Percentiles rank a stretch among this genome's conserved stretches.
These are phyloP conservation scores for Neoascia interrupta DNA, from an alignment of 2,888 invertebrate species.

Conservation along the genomic window DNA sequence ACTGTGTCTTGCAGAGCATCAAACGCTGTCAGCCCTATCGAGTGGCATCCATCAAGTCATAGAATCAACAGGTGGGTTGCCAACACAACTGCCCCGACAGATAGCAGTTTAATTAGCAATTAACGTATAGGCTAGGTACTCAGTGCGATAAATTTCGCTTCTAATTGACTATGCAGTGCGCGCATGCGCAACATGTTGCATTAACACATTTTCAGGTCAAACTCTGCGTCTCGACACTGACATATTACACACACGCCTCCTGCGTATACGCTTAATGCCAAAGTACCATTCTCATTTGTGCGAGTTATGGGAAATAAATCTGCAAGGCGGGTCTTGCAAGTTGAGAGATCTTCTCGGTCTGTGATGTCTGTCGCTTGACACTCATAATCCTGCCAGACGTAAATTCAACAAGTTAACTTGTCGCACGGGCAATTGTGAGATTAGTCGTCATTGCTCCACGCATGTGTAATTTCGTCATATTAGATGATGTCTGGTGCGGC, in stretches of 20 bases:
- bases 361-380: conserved; percentile 11
- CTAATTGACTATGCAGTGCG: conserved; percentile 1
- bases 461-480: conserved; percentile 54
- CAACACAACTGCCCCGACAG: conserved; percentile 21
- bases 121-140: conserved; percentile 32
- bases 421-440: conserved; percentile 46
- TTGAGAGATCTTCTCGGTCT: conserved; percentile 6
- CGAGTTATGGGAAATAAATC: conserved; percentile 54
- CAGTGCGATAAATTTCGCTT: neutral
- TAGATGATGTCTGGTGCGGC: too few relatives aligned
- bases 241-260: conserved; percentile 12
- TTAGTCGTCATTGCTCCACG: conserved; percentile 41
- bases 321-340: neutral
- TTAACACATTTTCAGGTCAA: conserved; percentile 26
- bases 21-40: conserved; percentile 53
- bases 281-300: conserved; percentile 27
- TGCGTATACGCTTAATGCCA: conserved; percentile 13
- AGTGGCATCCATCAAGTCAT: conserved; percentile 45
- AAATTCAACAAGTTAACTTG: conserved; percentile 45
- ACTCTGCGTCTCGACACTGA: neutral
- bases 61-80: conserved; percentile 46
- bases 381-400: conserved; percentile 58
- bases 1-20: conserved; percentile 49
- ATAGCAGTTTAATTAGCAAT: conserved; percentile 40
- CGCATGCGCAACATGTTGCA: conserved; percentile 22